These are phyloP conservation scores for Syngnathus scovelli DNA, from an alignment of 2,113 vertebrate species.

Conservation along the genomic window DNA sequence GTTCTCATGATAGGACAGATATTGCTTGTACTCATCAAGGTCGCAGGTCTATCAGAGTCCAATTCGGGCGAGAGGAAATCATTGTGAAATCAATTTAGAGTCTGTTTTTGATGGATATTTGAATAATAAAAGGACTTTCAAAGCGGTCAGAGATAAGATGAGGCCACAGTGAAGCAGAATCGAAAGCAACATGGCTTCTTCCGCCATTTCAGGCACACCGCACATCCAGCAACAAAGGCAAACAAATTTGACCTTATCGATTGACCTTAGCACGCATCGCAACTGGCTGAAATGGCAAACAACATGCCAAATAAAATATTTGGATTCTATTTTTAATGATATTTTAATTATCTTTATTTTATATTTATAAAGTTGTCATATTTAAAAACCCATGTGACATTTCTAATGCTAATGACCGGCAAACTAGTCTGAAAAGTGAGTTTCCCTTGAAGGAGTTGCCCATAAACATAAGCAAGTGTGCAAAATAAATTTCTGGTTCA, in stretches of 20 bases:
- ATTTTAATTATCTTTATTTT: no score
- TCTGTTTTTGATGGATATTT: no score
- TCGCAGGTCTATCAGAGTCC: background rate
- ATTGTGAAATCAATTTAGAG: background rate
- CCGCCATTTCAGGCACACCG: background rate
- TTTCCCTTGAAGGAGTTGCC: background rate
- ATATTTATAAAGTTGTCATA: no score
- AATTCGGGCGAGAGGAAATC: background rate
- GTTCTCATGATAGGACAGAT: background rate
- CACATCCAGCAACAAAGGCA: no score
- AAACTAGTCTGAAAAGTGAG: background rate
- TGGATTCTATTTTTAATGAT: no score
- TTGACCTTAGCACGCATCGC: no score
- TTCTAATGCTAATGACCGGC: no score
- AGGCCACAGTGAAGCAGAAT: background rate
- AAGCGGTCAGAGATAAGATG: background rate
- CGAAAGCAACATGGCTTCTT: background rate
- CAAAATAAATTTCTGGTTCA: background rate
- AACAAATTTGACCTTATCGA: no score
- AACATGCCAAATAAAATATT: background rate
- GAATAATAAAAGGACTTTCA: background rate
- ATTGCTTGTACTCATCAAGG: background rate
- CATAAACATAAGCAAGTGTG: background rate
- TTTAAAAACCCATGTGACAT: no score
- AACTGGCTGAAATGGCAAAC: background rate